phyloP scores from a whole-genome alignment of 2,888 invertebrate species.

The Trissolcus japonicus region DNA sequence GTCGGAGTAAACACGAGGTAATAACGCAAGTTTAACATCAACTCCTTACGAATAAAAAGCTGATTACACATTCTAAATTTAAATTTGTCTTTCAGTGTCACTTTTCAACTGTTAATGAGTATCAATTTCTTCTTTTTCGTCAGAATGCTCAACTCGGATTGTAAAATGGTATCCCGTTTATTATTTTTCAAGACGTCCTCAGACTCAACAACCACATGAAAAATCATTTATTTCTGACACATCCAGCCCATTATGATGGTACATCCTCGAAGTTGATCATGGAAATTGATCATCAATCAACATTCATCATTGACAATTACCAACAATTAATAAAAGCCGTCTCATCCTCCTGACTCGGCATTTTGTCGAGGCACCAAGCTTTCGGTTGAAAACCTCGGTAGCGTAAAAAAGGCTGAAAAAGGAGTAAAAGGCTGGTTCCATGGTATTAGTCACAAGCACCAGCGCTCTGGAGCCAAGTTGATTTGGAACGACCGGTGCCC shows the following conservation, averaged over 20 bases:
- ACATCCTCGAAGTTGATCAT: background rate
- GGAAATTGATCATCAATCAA: background rate
- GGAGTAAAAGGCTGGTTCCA: conserved; percentile 14
- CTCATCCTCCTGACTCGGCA: background rate
- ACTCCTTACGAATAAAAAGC: too few species aligned
- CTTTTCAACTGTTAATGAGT: too few species aligned
- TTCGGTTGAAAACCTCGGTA: too few species aligned
- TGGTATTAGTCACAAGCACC: conserved; percentile 47
- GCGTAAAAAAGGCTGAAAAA: conserved; percentile 3
- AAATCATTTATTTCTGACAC: background rate
- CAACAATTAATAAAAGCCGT: background rate
- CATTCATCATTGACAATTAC: conserved; percentile 1
- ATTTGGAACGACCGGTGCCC: conserved; percentile 41
- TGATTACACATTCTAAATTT: too few species aligned
- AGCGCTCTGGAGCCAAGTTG: conserved; percentile 43
- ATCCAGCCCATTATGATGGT: background rate
- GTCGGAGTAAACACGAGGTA: too few species aligned
- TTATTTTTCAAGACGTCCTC: too few species aligned
- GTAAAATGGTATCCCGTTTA: too few species aligned
- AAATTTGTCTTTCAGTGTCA: too few species aligned
- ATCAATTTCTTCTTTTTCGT: too few species aligned
- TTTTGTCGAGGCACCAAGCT: background rate
- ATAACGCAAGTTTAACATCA: too few species aligned
- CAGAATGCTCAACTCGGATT: too few species aligned
- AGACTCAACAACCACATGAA: too few species aligned